Percentiles rank a stretch among this genome's conserved stretches.
phyloP scores from a whole-genome alignment of 2,113 vertebrate species.

The Trematocara variabile region DNA sequence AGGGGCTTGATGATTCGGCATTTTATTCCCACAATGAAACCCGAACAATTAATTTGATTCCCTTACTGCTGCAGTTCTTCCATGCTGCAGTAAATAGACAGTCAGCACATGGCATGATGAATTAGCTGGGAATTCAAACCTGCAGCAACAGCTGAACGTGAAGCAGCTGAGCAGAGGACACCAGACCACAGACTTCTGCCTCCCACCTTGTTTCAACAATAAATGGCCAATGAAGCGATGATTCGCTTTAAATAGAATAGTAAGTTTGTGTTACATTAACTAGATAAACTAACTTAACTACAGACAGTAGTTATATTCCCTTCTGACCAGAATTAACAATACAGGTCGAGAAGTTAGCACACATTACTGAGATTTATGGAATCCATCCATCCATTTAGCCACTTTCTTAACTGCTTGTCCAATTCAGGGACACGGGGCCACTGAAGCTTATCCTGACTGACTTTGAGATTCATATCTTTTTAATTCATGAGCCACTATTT shows the following conservation, averaged over 20 bases:
- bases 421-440: not conserved
- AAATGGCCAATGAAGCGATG: not conserved
- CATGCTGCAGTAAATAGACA: conserved; percentile 17
- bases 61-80: conserved; percentile 51
- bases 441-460: not conserved
- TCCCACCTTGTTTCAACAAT: not conserved
- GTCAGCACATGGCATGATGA: conserved; percentile 64
- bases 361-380: not conserved
- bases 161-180: conserved; percentile 17
- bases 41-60: conserved; percentile 54
- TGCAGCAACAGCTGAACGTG: conserved; percentile 32
- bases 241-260: not conserved
- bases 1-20: conserved; percentile 33
- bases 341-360: not conserved
- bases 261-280: not conserved
- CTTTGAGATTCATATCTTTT: not conserved
- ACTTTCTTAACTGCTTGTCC: not conserved
- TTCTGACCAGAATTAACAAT: not conserved
- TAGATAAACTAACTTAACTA: not conserved
- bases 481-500: not conserved
- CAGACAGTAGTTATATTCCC: not conserved
- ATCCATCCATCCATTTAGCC: not conserved
- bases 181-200: not conserved
- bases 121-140: conserved; percentile 44
- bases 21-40: conserved; percentile 52